Conservation (phyloP, 2,888 invertebrate species). For the Epirrhoe alternata region DNA sequence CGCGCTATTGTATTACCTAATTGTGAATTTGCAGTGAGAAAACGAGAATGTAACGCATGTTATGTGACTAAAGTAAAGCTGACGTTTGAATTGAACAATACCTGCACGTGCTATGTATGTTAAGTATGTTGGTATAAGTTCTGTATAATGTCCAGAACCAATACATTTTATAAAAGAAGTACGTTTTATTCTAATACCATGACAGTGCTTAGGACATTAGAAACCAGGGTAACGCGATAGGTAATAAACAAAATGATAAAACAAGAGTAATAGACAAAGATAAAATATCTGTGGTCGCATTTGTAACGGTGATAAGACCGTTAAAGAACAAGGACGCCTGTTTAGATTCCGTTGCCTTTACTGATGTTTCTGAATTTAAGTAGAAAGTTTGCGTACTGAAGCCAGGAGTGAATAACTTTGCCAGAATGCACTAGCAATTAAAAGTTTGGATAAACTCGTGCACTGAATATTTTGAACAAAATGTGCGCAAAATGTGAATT, state of each 20-base stretch:
- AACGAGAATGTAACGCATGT: slow-evolving; percentile 49
- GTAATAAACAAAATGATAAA: slow-evolving; percentile 44
- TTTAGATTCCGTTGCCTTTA: slow-evolving; percentile 19
- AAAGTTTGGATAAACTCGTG: slow-evolving; percentile 1
- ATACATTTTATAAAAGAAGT: background rate
- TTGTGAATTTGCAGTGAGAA: slow-evolving; percentile 56
- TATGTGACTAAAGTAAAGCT: slow-evolving; percentile 44
- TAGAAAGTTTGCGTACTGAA: background rate
- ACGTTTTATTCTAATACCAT: background rate
- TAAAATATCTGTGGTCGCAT: slow-evolving; percentile 43
- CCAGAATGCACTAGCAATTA: slow-evolving; percentile 2
- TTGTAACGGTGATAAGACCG: slow-evolving; percentile 42
- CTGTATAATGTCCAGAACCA: background rate
- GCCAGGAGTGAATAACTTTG: slow-evolving; percentile 5
- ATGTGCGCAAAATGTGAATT: background rate
- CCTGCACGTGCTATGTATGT: slow-evolving; percentile 26
- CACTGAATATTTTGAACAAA: slow-evolving; percentile 2
- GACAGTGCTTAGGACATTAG: slow-evolving; percentile 38
- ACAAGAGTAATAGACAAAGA: slow-evolving; percentile 40
- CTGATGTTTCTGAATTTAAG: slow-evolving; percentile 3
- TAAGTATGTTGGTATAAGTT: slow-evolving; percentile 1
- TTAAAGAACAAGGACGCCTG: slow-evolving; percentile 33
- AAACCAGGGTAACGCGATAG: slow-evolving; percentile 38
- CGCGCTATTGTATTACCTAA: slow-evolving; percentile 59
- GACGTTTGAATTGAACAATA: slow-evolving; percentile 30